Evolutionary conservation across 1,140 invertebrate species (phyloP).

Genomic region (Magallana gigas): DNA sequence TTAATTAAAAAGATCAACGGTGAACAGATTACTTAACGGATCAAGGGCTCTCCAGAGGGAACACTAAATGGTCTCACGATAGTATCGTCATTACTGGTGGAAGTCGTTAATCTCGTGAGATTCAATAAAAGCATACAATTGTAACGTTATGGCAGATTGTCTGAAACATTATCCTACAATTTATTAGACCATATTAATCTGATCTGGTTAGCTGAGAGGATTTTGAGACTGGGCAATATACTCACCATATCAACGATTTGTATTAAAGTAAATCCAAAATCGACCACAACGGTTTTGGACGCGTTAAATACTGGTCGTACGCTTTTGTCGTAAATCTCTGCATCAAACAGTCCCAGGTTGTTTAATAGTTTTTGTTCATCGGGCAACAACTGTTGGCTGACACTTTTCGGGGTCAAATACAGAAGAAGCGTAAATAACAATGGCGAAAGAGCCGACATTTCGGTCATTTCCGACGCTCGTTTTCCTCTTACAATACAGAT

Average conservation of each 20-base stretch:
- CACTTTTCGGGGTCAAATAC: neutral
- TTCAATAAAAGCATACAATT: neutral
- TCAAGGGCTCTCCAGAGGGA: neutral
- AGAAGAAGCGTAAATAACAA: neutral
- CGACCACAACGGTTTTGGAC: slow-evolving; percentile 96
- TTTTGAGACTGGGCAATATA: neutral
- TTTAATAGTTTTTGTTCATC: slow-evolving; percentile 96
- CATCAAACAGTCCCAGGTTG: slow-evolving; percentile 83
- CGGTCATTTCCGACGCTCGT: neutral
- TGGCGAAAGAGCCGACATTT: neutral
- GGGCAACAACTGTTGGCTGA: slow-evolving; percentile 66
- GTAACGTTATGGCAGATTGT: too few species aligned
- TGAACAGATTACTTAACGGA: neutral
- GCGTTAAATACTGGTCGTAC: slow-evolving; percentile 98
- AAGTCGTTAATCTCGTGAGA: neutral
- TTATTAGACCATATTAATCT: too few species aligned
- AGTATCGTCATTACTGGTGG: neutral
- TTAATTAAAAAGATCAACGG: neutral
- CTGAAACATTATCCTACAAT: too few species aligned
- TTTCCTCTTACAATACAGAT: neutral
- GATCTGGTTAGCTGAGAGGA: too few species aligned
- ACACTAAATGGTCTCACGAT: neutral
- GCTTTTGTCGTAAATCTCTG: slow-evolving; percentile 96
- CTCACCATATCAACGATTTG: slow-evolving; percentile 99
- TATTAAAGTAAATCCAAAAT: slow-evolving; percentile 98